Conservation (phyloP, 2,888 invertebrate genomes). For the Heliconius charithonia region DNA sequence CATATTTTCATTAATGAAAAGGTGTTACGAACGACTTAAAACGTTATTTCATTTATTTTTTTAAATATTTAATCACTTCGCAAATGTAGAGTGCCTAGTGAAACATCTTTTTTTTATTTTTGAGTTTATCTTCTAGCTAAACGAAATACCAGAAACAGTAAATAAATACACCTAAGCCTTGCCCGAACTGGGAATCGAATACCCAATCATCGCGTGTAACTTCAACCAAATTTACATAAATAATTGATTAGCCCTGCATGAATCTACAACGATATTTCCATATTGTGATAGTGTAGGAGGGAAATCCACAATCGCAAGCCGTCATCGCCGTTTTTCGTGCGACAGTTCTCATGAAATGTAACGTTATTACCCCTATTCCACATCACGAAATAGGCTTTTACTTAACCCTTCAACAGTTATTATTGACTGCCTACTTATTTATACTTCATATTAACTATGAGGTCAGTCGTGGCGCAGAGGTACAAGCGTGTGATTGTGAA, state of each 20-base stretch:
- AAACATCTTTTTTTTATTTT: not conserved
- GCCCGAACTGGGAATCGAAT: not conserved
- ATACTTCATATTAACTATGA: not conserved
- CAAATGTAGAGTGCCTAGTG: not conserved
- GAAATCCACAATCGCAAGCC: constrained; percentile 56
- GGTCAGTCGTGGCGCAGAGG: too few species aligned
- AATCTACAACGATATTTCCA: constrained; percentile 19
- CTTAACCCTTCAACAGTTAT: constrained; percentile 54
- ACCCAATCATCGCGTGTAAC: not conserved
- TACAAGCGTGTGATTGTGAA: too few species aligned
- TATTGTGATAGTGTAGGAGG: constrained; percentile 19
- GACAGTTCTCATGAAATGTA: constrained; percentile 62
- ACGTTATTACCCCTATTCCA: constrained; percentile 58
- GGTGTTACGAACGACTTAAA: constrained; percentile 34
- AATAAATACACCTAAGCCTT: not conserved
- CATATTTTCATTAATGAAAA: constrained; percentile 71
- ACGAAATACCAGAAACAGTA: not conserved
- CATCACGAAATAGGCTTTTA: constrained; percentile 58
- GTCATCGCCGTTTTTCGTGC: constrained; percentile 60
- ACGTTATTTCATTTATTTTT: constrained; percentile 12
- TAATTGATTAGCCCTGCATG: constrained; percentile 29
- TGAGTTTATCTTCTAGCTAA: not conserved
- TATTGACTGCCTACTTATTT: constrained; percentile 24
- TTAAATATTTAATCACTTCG: not conserved
- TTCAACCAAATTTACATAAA: constrained; percentile 1